Evolutionary conservation across 2,113 vertebrate species (phyloP).

Genomic region (Mormyrus lacerda): DNA sequence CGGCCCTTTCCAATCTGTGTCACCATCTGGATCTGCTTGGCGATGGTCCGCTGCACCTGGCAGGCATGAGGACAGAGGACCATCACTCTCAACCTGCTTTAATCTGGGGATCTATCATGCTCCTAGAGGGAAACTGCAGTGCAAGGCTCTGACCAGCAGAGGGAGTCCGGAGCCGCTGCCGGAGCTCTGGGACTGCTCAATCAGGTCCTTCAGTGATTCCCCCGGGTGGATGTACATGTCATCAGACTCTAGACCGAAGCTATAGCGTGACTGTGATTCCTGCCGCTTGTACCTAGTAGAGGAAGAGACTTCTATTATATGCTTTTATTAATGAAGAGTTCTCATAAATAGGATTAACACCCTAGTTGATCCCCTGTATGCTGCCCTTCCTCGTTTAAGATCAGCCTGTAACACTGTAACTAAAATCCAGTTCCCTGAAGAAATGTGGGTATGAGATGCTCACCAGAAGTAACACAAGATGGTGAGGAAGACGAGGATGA

Average conservation of each 20-base stretch:
- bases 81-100: not conserved
- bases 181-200: constrained; percentile 91
- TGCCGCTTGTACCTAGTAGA: constrained; percentile 77
- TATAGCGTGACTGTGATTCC: constrained; percentile 75
- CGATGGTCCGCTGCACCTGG: constrained; percentile 96
- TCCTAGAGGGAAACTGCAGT: constrained; percentile 25
- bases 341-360: not conserved
- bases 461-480: constrained; percentile 88
- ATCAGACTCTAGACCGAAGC: constrained; percentile 84
- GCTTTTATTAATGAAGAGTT: not conserved
- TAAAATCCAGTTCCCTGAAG: not conserved
- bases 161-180: constrained; percentile 97
- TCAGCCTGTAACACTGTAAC: not conserved
- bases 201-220: constrained; percentile 89
- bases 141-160: constrained; percentile 77
- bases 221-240: constrained; percentile 85
- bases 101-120: not conserved
- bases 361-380: not conserved
- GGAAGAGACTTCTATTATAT: not conserved
- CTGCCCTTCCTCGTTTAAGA: not conserved
- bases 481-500: constrained; percentile 73
- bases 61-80: constrained; percentile 13
- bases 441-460: constrained; percentile 16
- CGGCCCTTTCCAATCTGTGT: constrained; percentile 97
- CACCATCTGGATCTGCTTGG: constrained; percentile 98